Evolutionary conservation across 1,140 invertebrate species (phyloP).

Genomic region (Leptopilina boulardi): DNA sequence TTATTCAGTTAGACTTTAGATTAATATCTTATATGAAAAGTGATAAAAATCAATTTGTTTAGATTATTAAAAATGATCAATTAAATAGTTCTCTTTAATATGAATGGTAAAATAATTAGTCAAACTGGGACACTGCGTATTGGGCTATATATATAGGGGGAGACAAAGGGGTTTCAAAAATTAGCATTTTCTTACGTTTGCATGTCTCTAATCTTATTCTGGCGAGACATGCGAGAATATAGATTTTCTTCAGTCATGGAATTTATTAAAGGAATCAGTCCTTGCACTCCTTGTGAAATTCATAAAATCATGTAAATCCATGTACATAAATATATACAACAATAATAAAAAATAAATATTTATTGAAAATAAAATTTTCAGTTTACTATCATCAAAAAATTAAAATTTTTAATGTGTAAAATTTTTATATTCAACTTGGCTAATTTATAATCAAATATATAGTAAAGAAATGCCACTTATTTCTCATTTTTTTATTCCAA

Average conservation of each 20-base stretch:
- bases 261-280: slow-evolving; percentile 9
- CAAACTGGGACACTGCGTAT: slow-evolving; percentile 18
- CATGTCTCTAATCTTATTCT: slow-evolving; percentile 55
- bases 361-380: neutral
- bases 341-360: neutral
- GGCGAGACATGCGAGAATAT: slow-evolving; percentile 61
- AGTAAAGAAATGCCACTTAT: too few relatives aligned
- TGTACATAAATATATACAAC: neutral
- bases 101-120: neutral
- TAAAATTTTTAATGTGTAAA: too few relatives aligned
- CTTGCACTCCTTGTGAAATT: slow-evolving; percentile 26
- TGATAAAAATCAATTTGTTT: too few relatives aligned
- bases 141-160: too few relatives aligned
- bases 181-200: slow-evolving; percentile 68
- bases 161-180: slow-evolving; percentile 41
- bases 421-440: too few relatives aligned
- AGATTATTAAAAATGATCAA: neutral
- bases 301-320: slow-evolving; percentile 2
- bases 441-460: too few relatives aligned
- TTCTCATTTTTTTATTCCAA: too few relatives aligned
- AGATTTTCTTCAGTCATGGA: slow-evolving; percentile 56
- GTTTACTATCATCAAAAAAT: too few relatives aligned
- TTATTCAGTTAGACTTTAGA: too few relatives aligned
- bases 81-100: neutral
- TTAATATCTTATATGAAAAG: too few relatives aligned